phyloP scores from a whole-genome alignment of 1,140 invertebrate genomes.

The Tetragonula clypearis region DNA sequence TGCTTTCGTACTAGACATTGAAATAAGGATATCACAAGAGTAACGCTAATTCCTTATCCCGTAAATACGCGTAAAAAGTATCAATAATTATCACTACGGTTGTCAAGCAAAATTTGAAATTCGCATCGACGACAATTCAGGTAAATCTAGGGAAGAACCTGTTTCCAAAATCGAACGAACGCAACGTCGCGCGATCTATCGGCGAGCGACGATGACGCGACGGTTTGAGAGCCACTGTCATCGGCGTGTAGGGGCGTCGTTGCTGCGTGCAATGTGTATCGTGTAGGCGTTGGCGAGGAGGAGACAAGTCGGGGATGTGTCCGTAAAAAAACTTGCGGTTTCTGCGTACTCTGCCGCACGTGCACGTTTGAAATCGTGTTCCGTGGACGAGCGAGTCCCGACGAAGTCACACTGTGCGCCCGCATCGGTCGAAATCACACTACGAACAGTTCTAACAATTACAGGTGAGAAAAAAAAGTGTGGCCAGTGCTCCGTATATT shows the following conservation, averaged over 20 bases:
- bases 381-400: not conserved
- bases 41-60: not conserved
- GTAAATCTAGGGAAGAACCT: not conserved
- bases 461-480: conserved; percentile 42
- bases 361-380: conserved; percentile 49
- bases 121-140: no score
- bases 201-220: not conserved
- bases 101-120: not conserved
- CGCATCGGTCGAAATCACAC: not conserved
- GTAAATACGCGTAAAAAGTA: no score
- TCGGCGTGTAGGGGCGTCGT: conserved; percentile 75
- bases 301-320: conserved; percentile 69
- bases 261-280: conserved; percentile 77
- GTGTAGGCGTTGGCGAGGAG: conserved; percentile 78
- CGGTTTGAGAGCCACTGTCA: conserved; percentile 64
- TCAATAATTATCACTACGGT: not conserved
- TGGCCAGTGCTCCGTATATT: conserved; percentile 43
- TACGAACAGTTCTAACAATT: conserved; percentile 33
- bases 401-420: not conserved
- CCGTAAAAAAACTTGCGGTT: conserved; percentile 55
- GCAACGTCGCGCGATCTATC: not conserved
- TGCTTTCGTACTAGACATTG: not conserved
- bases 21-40: not conserved
- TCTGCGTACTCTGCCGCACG: conserved; percentile 56
- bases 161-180: not conserved